Conservation (phyloP, 2,888 invertebrate genomes). For the Lasioglossum marginatum region DNA sequence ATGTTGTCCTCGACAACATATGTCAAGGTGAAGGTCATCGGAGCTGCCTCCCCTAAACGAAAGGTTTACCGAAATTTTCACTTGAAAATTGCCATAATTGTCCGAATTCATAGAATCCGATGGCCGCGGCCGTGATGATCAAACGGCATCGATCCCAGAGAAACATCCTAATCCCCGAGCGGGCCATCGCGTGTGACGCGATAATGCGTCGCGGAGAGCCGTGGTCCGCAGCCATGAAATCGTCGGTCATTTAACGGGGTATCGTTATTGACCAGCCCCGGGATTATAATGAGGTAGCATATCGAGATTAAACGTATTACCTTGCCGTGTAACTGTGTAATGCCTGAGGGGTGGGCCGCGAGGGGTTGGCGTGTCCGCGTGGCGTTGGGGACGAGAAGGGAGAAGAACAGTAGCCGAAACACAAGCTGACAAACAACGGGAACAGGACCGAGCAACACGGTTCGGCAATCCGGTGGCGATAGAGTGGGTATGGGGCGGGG, state of each 20-base stretch:
- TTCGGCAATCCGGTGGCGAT: conserved; percentile 70
- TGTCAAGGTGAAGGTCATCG: too few species aligned
- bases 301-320: conserved; percentile 73
- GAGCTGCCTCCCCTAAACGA: too few species aligned
- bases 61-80: too few species aligned
- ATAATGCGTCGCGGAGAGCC: conserved; percentile 43
- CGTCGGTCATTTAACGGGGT: conserved; percentile 71
- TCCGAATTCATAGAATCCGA: conserved; percentile 11
- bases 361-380: too few species aligned
- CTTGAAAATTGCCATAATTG: too few species aligned
- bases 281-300: conserved; percentile 75
- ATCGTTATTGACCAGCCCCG: conserved; percentile 70
- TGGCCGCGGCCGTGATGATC: conserved; percentile 16
- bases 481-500: conserved; percentile 6
- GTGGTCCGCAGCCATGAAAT: conserved; percentile 48
- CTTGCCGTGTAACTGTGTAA: conserved; percentile 44
- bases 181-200: conserved; percentile 12
- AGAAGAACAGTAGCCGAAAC: conserved; percentile 51
- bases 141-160: neutral
- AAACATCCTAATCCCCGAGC: neutral
- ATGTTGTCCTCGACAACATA: too few species aligned
- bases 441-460: conserved; percentile 62
- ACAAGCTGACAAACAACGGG: conserved; percentile 62
- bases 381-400: neutral
- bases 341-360: conserved; percentile 16